Base-by-base conservation (phyloP, 1,140 invertebrate species). In the Drosophila sproati region DNA sequence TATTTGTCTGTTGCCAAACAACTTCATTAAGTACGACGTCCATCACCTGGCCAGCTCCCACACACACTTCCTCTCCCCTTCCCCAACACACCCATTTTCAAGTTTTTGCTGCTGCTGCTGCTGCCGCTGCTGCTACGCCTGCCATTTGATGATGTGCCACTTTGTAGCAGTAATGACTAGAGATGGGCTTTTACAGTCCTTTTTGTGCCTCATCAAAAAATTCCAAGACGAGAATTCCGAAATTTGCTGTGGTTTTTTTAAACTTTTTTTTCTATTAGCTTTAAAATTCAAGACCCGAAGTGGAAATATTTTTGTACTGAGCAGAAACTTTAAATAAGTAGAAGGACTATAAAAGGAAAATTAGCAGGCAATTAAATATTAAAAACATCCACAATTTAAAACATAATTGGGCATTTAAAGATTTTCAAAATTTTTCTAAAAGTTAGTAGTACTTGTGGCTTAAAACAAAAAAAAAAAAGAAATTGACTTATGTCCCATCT, bases 21-120 rank as follows among this genome's bases (percentile, higher is more conserved):
- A 88, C 82, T 87, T 88, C 78, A 87, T 88, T 87, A 88, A 82
- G 75, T 77, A 63, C 63, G 52, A 67, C 56, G 51, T 55, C 66
- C 77, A 72, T 70, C 73, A 71, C 70, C 66, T 73, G 32, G n/a
- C 32, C 52, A 8, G 3, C 50, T 10, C 5, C 5, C 31, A 5
- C 2, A 5, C 3, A 4, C 8, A 5, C 3, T 12, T 3, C 28
- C n/a, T 10, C 5, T 51, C 31, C 29, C 8, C 28, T 41, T 7
- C 39, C 1, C 4, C n/a, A 3, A 10, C 43, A 7, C 32, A 7
- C 12, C 39, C 41, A 52, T 48, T 45, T 45, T 67, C 8, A 55
- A 28, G 7, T 64, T 55, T 63, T 47, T 45, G 56, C 55, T 59
- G 35, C 56, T 34, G 20, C 28, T 41, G 20, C 20, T 20, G 20